Evolutionary conservation across 2,113 vertebrate species (phyloP), one percentile per base, ranked within the genome.

Genomic region (Lepus europaeus): DNA sequence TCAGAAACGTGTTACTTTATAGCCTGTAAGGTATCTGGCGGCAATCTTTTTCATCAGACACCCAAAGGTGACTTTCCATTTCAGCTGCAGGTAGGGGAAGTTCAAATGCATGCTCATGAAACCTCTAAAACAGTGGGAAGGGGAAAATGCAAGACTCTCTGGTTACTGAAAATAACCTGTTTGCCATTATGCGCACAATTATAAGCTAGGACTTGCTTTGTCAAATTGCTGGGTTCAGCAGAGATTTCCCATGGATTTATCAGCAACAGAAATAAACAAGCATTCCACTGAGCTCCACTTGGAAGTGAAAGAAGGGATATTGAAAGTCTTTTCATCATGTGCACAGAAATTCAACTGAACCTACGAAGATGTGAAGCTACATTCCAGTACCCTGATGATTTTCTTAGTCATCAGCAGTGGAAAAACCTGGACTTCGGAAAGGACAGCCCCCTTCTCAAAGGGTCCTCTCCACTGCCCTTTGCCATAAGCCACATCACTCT

Each of bases 251-350:
- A 91, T 23, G 79, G 93, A 70, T 74, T 95, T 92, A 90, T 95
- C 80, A 74, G 83, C 76, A 79, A 80, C 86, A 97, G 95, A 93
- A 97, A 96, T 86, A 94, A 96, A 93, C 87, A 87, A 87, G 76
- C 78, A 82, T 94, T 89, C 85, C 83, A 45, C 22, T 68, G 70
- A 87, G 49, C 85, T 92, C 72, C 63, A 56, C 53, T 90, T 84
- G 88, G 51, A 96, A 89, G 90, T n/a, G 53, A 59, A 87, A 91
- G 63, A 56, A 90, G 36, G 31, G 66, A 70, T 89, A 87, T 3
- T 59, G 69, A 90, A 81, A 92, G 76, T 59, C 69, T 70, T 93
- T 80, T n/a, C 84, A 87, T 73, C 82, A 29, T 22, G 25, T 73
- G 82, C 56, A 72, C 22, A 95, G 80, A 61, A 88, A 91, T 88